Conservation (phyloP, 2,113 vertebrate species). For the Trachemys scripta region DNA sequence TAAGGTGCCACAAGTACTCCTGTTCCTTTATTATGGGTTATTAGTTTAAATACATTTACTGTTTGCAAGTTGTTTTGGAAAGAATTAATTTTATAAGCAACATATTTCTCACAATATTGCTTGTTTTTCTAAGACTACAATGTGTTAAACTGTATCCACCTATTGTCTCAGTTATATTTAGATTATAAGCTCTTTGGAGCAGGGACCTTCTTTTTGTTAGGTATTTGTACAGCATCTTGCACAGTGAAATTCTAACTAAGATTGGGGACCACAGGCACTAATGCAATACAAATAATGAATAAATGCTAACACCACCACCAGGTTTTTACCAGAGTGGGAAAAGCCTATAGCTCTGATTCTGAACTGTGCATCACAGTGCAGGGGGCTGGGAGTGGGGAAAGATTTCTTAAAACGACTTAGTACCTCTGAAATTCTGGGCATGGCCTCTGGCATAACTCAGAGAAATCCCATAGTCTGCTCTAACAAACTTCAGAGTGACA, state of each 20-base stretch:
- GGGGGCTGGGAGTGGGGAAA: not conserved
- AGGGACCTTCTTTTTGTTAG: not conserved
- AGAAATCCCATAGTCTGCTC: not conserved
- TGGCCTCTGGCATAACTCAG: not conserved
- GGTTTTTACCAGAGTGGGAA: not conserved
- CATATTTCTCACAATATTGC: not conserved
- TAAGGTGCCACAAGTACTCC: not conserved
- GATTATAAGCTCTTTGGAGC: not conserved
- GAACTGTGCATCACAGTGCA: not conserved
- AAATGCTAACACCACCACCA: not conserved
- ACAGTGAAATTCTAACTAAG: not conserved
- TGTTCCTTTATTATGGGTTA: not conserved
- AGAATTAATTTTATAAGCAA: not conserved
- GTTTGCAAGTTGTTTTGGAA: not conserved
- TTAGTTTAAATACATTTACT: not conserved
- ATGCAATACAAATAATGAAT: not conserved
- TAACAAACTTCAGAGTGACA: not conserved
- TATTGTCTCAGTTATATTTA: not conserved
- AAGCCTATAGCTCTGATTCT: not conserved
- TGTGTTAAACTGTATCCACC: not conserved
- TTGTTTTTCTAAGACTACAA: not conserved
- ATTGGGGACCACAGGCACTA: not conserved
- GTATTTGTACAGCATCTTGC: not conserved
- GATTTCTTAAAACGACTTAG: not conserved
- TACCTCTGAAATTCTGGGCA: not conserved